A percentile compares a stretch with the other conserved stretches of the same genome.
Conservation (phyloP, 2,888 invertebrate genomes). For the Microdon myrmicae region DNA sequence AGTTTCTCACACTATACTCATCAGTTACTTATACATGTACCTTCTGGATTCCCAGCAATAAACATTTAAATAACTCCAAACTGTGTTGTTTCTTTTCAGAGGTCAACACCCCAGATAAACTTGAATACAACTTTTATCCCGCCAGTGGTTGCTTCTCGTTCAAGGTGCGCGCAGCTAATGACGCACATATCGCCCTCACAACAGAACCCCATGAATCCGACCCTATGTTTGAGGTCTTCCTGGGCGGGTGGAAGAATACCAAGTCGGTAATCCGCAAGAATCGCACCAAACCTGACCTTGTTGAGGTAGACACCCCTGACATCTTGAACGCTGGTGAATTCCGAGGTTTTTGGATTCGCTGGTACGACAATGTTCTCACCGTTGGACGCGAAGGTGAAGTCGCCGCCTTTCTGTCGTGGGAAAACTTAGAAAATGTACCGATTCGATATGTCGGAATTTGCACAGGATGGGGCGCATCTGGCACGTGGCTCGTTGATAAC, state of each 20-base stretch:
- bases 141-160: conserved; percentile 78
- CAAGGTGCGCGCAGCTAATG: conserved; percentile 81
- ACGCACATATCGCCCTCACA: conserved; percentile 86
- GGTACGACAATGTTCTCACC: conserved; percentile 75
- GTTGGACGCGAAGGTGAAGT: conserved; percentile 80
- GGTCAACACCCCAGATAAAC: conserved; percentile 80
- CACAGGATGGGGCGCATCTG: conserved; percentile 87
- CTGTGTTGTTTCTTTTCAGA: conserved; percentile 73
- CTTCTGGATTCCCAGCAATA: neutral
- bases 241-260: conserved; percentile 89
- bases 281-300: conserved; percentile 79
- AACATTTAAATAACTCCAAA: conserved; percentile 24
- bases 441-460: conserved; percentile 82
- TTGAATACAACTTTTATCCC: conserved; percentile 85
- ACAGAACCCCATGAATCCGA: conserved; percentile 75
- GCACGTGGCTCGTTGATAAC: conserved; percentile 81
- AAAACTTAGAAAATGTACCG: conserved; percentile 77
- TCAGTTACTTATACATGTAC: too few species aligned
- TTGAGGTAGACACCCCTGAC: conserved; percentile 76
- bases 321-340: conserved; percentile 79
- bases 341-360: conserved; percentile 87
- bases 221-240: conserved; percentile 87
- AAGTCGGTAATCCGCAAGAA: conserved; percentile 86
- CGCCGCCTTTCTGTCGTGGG: conserved; percentile 78
- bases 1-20: too few species aligned